These are phyloP conservation scores for Teleopsis dalmanni DNA, from an alignment of 1,140 invertebrate species.

Conservation along the genomic window DNA sequence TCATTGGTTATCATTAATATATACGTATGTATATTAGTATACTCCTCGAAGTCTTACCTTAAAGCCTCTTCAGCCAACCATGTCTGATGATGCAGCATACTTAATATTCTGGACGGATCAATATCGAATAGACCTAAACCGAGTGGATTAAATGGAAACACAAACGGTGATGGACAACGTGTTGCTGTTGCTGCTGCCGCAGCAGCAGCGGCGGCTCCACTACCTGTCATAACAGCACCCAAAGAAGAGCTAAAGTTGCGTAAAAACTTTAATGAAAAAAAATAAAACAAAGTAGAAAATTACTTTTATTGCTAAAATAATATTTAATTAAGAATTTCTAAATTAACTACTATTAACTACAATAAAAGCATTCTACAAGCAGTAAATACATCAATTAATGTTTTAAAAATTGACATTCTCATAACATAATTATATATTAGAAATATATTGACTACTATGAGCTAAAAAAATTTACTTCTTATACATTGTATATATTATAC, in stretches of 20 bases:
- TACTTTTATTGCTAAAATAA: too few species aligned
- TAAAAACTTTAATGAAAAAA: conserved; percentile 19
- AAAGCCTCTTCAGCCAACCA: conserved; percentile 42
- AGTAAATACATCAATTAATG: too few species aligned
- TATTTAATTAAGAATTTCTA: too few species aligned
- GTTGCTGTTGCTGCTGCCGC: conserved; percentile 12
- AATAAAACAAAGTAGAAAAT: conserved; percentile 1
- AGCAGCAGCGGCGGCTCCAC: conserved; percentile 20
- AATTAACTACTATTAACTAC: too few species aligned
- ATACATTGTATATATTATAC: too few species aligned
- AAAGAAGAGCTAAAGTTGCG: conserved; percentile 35
- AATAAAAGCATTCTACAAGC: too few species aligned
- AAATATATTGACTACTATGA: too few species aligned
- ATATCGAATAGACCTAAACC: conserved; percentile 42
- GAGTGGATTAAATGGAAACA: conserved; percentile 41
- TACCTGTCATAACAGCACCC: not conserved
- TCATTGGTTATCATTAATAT: too few species aligned
- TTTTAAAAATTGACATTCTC: too few species aligned
- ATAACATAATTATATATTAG: too few species aligned
- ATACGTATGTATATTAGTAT: too few species aligned
- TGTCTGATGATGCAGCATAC: conserved; percentile 41
- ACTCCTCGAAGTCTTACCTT: conserved; percentile 24
- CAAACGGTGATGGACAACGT: conserved; percentile 38
- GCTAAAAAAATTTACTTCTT: too few species aligned
- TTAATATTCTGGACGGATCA: conserved; percentile 44